Percentiles rank a stretch among this genome's conserved stretches.
Conservation (phyloP, 2,888 invertebrate species). For the Brachyptera putata region DNA sequence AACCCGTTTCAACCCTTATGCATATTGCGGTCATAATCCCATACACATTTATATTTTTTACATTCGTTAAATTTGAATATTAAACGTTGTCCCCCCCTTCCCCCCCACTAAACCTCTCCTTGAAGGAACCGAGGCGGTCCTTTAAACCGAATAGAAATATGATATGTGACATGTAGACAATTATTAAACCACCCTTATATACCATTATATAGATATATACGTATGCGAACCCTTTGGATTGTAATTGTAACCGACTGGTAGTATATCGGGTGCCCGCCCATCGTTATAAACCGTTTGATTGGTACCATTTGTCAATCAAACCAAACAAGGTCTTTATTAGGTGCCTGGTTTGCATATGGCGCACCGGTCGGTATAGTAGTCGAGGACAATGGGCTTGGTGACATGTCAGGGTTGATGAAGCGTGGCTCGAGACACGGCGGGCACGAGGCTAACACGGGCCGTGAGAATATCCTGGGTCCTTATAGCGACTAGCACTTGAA, state of each 20-base stretch:
- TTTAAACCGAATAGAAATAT: constrained; percentile 29
- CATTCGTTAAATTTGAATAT: constrained; percentile 29
- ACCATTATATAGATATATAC: no score
- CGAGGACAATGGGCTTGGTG: no score
- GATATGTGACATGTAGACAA: constrained; percentile 31
- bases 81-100: constrained; percentile 14
- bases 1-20: constrained; percentile 9
- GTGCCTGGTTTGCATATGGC: not conserved
- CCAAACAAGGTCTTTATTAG: constrained; percentile 11
- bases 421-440: no score
- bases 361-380: no score
- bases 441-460: no score
- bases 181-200: constrained; percentile 20
- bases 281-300: constrained; percentile 28
- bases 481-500: no score
- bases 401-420: no score
- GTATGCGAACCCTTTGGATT: constrained; percentile 21
- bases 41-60: constrained; percentile 22
- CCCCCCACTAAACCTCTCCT: constrained; percentile 8
- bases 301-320: constrained; percentile 32
- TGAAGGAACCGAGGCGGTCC: constrained; percentile 22
- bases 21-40: constrained; percentile 25
- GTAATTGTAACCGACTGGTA: constrained; percentile 15
- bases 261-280: constrained; percentile 5
- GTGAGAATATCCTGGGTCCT: no score